These are phyloP conservation scores for Sandelia bainsii DNA, from an alignment of 2,797 vertebrate genomes.

Conservation along the genomic window DNA sequence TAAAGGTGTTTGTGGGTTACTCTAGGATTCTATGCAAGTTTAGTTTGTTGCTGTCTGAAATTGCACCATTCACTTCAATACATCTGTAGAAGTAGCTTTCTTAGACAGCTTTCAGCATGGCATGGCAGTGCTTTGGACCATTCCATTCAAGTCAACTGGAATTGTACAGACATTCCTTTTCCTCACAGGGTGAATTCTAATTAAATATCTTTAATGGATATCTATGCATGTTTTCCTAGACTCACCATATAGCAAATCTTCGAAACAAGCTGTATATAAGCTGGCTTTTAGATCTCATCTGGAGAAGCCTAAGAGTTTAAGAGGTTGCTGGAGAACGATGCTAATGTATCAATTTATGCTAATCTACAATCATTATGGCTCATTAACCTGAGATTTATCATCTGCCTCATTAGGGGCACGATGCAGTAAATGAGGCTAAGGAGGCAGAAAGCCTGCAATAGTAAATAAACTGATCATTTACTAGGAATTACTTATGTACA, in stretches of 20 bases:
- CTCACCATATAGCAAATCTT: neutral
- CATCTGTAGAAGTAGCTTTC: too few relatives aligned
- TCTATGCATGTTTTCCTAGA: neutral
- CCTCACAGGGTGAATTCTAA: too few relatives aligned
- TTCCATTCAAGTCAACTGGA: too few relatives aligned
- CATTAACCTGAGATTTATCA: constrained; percentile 70
- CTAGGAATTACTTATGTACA: constrained; percentile 27
- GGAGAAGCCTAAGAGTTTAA: constrained; percentile 29
- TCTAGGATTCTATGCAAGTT: too few relatives aligned
- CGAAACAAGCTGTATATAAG: neutral
- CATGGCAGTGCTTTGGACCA: too few relatives aligned
- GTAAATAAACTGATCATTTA: constrained; percentile 49
- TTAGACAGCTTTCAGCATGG: too few relatives aligned
- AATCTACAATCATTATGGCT: constrained; percentile 59
- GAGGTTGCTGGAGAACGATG: constrained; percentile 11
- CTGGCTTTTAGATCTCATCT: constrained; percentile 5
- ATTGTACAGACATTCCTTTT: too few relatives aligned
- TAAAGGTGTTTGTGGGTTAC: too few relatives aligned
- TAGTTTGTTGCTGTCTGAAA: too few relatives aligned
- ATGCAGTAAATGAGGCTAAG: constrained; percentile 45
- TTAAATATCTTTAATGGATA: too few relatives aligned
- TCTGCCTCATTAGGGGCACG: constrained; percentile 52
- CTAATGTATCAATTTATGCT: constrained; percentile 58
- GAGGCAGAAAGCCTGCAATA: constrained; percentile 43
- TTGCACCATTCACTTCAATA: too few relatives aligned